These are phyloP conservation scores for Tinamus guttatus DNA, from an alignment of 2,113 vertebrate species.

Conservation along the genomic window DNA sequence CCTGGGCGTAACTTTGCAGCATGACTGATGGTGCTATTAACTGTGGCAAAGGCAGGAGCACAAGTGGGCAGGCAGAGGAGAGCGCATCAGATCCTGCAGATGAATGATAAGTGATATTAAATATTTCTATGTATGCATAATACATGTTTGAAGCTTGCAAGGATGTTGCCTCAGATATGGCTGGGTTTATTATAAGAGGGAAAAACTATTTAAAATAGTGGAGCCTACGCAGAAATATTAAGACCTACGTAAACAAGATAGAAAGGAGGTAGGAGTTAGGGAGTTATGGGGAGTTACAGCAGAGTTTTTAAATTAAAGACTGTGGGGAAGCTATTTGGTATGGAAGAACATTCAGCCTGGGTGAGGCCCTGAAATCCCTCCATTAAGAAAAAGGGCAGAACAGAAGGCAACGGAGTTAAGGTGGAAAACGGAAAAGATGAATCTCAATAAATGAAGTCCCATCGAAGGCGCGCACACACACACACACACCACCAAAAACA, in stretches of 20 bases:
- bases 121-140: conserved; percentile 11
- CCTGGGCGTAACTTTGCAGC: conserved; percentile 39
- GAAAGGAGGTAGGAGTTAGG: background rate
- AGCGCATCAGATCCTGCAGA: background rate
- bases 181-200: background rate
- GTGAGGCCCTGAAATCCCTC: background rate
- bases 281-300: background rate
- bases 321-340: background rate
- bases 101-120: background rate
- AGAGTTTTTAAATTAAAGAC: background rate
- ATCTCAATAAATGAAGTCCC: background rate
- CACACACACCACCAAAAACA: background rate
- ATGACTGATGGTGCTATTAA: background rate
- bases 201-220: background rate
- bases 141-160: background rate
- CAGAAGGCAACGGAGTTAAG: background rate
- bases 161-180: background rate
- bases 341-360: background rate
- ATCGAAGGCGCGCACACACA: fast-evolving
- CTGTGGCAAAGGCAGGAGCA: conserved; percentile 32
- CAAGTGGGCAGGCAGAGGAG: conserved; percentile 14
- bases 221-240: background rate
- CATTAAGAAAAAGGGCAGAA: background rate
- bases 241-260: background rate
- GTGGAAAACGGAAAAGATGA: background rate